Conservation (phyloP, 2,888 invertebrate species). For the Hydriomena furcata region DNA sequence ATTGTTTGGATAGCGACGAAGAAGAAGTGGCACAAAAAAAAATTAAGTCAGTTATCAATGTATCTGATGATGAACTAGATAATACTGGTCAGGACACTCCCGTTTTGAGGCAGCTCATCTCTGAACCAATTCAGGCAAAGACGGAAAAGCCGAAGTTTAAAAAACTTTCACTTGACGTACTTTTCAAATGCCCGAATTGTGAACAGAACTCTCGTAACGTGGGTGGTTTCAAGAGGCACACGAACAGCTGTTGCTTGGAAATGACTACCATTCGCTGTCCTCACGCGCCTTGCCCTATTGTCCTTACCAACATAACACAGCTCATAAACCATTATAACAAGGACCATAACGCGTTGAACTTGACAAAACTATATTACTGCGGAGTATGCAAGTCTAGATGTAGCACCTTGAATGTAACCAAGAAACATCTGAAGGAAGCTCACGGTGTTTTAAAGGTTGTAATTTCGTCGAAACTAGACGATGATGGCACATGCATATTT, state of each 20-base stretch:
- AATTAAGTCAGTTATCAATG: conserved; percentile 42
- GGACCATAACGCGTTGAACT: conserved; percentile 32
- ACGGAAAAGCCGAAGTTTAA: conserved; percentile 1
- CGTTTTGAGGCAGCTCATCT: not conserved
- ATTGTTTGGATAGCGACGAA: conserved; percentile 70
- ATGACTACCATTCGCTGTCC: conserved; percentile 35
- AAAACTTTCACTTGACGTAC: conserved; percentile 14
- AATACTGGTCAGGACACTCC: not conserved
- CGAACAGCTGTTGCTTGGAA: conserved; percentile 34
- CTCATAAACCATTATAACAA: conserved; percentile 51
- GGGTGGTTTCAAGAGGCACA: conserved; percentile 53
- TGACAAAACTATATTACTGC: conserved; percentile 39
- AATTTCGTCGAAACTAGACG: conserved; percentile 11
- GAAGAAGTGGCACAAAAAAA: conserved; percentile 39
- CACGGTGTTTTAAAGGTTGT: conserved; percentile 37
- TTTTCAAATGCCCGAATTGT: conserved; percentile 60
- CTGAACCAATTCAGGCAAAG: not conserved
- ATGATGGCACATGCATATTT: conserved; percentile 5
- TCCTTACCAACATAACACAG: conserved; percentile 22
- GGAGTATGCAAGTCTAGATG: conserved; percentile 41
- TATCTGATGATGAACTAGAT: conserved; percentile 47
- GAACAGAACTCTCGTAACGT: conserved; percentile 27
- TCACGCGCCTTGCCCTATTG: conserved; percentile 24
- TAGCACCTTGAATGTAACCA: conserved; percentile 27
- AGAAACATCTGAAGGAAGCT: conserved; percentile 43